Evolutionary conservation across 2,797 vertebrate genomes (phyloP), one percentile per base, ranked within the genome.

Genomic region (Cygnus olor): DNA sequence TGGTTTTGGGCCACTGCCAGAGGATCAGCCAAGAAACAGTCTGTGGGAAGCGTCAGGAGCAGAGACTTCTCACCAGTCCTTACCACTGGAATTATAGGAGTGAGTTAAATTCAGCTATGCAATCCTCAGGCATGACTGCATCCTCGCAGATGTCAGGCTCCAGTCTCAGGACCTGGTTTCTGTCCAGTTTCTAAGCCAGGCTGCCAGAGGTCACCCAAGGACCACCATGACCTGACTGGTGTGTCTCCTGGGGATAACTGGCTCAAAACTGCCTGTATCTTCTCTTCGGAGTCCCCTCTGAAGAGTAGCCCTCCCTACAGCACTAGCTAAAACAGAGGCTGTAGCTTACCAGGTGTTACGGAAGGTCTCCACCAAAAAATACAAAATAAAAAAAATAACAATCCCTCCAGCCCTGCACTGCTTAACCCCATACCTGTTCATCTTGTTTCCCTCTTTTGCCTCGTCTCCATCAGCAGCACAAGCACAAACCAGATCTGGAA

Each of bases 201-300:
- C 61, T 95, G 88, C 57, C 69, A 57, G 89, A 94, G 90, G 87
- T 95, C 80, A 87, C 89, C n/a, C 58, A 57, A 93, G 89, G 86
- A 93, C 79, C 81, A 72, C 64, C 32, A 2, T 88, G 91, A 86
- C 49, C 78, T 80, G 73, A 80, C 16, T n/a, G 34, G 6, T 80
- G 42, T 54, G 77, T 94, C 85, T 76, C 49, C 73, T 81, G 76
- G 63, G 65, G 16, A 53, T 1, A n/a, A 66, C 28, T 65, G n/a
- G 69, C 57, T 74, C 73, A 61, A 61, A 95, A 76, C 57, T 65
- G 73, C 49, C 82, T 2, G 0, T 60, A 91, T 25, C 40, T 77
- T 56, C 64, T 40, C 87, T 51, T 70, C 70, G 2, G 3, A 87
- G 16, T 54, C 25, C 2, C 7, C 42, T 90, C 87, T 61, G 76